phyloP scores from a whole-genome alignment of 2,797 vertebrate species.

The Sebastes vulpes region DNA sequence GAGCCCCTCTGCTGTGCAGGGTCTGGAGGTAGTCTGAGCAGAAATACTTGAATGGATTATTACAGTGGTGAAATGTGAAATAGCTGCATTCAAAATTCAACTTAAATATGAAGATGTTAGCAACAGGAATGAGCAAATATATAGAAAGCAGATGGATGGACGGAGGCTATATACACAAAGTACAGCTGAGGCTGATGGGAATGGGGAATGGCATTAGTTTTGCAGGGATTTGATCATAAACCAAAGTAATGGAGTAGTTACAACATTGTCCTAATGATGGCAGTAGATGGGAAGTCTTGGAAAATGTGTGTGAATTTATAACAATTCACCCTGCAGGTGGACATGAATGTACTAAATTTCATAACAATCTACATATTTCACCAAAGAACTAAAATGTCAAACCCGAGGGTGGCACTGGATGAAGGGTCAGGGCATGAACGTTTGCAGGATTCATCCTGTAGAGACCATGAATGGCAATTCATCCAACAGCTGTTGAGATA shows the following conservation, averaged over 20 bases:
- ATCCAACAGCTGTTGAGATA: background rate
- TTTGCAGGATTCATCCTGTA: background rate
- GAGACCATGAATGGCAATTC: background rate
- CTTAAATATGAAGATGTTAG: background rate
- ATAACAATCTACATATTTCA: background rate
- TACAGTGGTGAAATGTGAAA: background rate
- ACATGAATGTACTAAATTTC: background rate
- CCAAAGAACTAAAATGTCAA: background rate
- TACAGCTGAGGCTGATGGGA: background rate
- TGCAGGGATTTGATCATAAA: background rate
- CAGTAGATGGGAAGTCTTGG: background rate
- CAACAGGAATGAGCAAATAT: background rate
- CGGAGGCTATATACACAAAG: background rate
- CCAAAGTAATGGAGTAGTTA: background rate
- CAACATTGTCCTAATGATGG: background rate
- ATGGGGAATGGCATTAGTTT: background rate
- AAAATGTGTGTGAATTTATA: background rate
- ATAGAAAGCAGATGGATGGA: background rate
- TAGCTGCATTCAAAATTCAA: background rate
- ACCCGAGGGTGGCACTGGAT: background rate
- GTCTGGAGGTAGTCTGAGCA: background rate
- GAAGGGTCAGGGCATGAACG: background rate
- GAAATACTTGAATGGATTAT: constrained; percentile 11
- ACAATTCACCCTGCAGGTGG: background rate
- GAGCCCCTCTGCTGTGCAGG: background rate